Base-by-base conservation (phyloP, 2,113 vertebrate species). In the Lontra canadensis region DNA sequence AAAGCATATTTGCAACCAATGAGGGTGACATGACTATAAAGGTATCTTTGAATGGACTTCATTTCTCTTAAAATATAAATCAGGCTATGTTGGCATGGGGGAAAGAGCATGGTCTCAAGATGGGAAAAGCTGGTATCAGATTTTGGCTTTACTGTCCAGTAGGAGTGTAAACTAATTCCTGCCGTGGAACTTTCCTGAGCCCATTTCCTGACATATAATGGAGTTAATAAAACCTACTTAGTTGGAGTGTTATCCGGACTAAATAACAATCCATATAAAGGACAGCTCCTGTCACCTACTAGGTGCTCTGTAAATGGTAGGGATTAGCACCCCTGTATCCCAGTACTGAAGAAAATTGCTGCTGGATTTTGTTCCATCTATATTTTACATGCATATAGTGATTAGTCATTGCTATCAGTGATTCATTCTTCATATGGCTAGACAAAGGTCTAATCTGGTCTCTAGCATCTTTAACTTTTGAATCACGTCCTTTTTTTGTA, bases 401-500 rank as follows among this genome's bases (percentile, higher is more conserved):
- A 92, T 81, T 57, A 91, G 78, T 86, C 81, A 26, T 18, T 61
- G 44, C 18, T 47, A 14, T 76, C 57, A 49, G 1, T 90, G 95
- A 80, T 76, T 94, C 57, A 9, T 9, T 95, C 91, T 94, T 91
- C 7, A 25, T 59, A n/a, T 20, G 44, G 26, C 34, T 74, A 8
- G 20, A 59, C 57, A 84, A 44, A 81, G 29, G 20, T 91, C 78
- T 82, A n/a, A 74, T 71, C 74, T 42, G 23, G 15, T 59, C 81
- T 90, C 90, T 69, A 78, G 65, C 85, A 90, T 96, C 47, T 97
- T 92, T 90, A 90, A 63, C 80, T 95, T 95, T 96, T 92, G 92
- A 95, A 67, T 97, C 90, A 52, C 23, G 87, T 95, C 69, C 79
- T 88, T 85, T 84, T 71, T 91, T 83, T 57, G 18, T 94, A 71